These are phyloP conservation scores for Aradophagus sp. DNA, from an alignment of 1,140 invertebrate species.

Conservation along the genomic window DNA sequence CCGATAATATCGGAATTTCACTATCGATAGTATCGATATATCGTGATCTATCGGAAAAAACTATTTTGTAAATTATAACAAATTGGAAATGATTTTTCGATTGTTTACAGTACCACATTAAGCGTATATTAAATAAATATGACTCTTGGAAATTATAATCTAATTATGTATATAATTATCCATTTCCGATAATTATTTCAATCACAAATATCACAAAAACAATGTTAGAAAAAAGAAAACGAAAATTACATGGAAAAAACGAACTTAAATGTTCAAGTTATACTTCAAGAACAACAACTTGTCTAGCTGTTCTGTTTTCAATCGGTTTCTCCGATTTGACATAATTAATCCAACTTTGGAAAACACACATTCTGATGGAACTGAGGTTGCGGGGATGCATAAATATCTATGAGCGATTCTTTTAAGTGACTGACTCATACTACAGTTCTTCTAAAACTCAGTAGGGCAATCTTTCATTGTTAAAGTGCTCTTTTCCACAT, in stretches of 20 bases:
- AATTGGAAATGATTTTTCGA: not conserved
- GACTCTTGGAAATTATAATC: not conserved
- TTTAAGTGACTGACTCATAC: not conserved
- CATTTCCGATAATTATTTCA: not conserved
- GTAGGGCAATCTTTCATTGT: constrained; percentile 10
- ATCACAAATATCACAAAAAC: no score
- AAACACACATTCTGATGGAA: constrained; percentile 68
- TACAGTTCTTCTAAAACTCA: constrained; percentile 10
- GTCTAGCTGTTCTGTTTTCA: constrained; percentile 15
- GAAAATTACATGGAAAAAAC: no score
- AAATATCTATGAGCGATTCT: constrained; percentile 59
- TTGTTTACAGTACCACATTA: not conserved
- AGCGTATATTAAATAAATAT: not conserved
- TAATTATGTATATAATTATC: not conserved
- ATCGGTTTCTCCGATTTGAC: constrained; percentile 21
- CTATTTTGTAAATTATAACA: constrained; percentile 1
- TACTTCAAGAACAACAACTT: constrained; percentile 20
- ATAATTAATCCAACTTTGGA: constrained; percentile 65
- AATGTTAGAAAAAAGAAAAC: no score
- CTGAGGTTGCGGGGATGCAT: constrained; percentile 64
- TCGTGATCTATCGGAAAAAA: not conserved
- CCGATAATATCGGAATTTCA: constrained; percentile 12
- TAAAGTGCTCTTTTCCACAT: constrained; percentile 6
- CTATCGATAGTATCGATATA: constrained; percentile 13
- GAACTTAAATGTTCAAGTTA: constrained; percentile 1